A percentile compares a stretch with the other conserved stretches of the same genome.
phyloP scores from a whole-genome alignment of 2,888 invertebrate genomes.

The Phengaris alcon region DNA sequence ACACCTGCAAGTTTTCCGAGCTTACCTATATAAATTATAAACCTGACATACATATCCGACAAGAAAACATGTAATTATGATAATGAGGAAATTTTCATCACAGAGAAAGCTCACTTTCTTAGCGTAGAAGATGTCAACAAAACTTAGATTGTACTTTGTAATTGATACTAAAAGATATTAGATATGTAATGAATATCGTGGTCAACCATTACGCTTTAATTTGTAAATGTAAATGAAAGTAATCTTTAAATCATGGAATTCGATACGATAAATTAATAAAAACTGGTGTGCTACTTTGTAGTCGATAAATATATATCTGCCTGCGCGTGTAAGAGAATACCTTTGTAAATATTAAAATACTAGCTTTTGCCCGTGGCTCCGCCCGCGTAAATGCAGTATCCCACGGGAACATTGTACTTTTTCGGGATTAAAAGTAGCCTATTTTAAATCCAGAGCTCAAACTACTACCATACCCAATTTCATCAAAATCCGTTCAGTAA shows the following conservation, averaged over 20 bases:
- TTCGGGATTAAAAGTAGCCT: too few species aligned
- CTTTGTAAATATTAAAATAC: too few species aligned
- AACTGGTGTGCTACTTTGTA: too few species aligned
- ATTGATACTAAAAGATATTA: background rate
- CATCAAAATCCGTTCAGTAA: too few species aligned
- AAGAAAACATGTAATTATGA: conserved; percentile 42
- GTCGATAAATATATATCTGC: too few species aligned
- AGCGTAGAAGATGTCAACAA: conserved; percentile 36
- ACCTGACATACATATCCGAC: conserved; percentile 28
- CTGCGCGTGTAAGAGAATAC: too few species aligned
- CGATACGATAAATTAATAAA: background rate
- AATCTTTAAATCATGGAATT: background rate
- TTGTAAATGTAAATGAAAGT: conserved; percentile 18
- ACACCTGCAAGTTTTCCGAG: background rate
- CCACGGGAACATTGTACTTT: too few species aligned
- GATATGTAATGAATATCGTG: conserved; percentile 3
- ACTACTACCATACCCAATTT: too few species aligned
- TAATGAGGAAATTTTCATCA: conserved; percentile 45
- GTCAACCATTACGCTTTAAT: background rate
- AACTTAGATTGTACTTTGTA: conserved; percentile 2
- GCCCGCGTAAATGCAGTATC: too few species aligned
- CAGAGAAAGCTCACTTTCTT: conserved; percentile 47
- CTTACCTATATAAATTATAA: background rate
- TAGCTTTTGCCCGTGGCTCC: too few species aligned
- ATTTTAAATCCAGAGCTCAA: too few species aligned